phyloP scores from a whole-genome alignment of 2,113 vertebrate genomes.

The Cathartes aura region DNA sequence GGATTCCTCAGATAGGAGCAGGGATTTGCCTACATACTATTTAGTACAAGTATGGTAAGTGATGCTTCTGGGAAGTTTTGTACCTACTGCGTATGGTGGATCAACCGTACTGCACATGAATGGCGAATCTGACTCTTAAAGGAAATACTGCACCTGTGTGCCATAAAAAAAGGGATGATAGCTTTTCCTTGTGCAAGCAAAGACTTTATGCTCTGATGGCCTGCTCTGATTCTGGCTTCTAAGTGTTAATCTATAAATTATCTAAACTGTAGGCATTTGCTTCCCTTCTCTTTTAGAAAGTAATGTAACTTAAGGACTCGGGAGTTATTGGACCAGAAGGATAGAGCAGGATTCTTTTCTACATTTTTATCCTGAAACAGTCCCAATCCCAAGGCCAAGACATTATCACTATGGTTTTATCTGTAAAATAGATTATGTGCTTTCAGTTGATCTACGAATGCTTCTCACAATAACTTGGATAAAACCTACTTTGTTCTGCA shows the following conservation, averaged over 20 bases:
- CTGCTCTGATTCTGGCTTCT: background rate
- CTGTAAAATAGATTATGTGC: background rate
- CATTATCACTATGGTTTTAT: background rate
- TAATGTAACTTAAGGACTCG: background rate
- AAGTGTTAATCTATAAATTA: background rate
- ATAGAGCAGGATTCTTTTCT: background rate
- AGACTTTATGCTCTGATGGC: background rate
- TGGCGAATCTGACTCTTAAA: background rate
- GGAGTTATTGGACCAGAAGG: background rate
- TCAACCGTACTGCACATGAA: fast-evolving
- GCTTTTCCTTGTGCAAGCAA: background rate
- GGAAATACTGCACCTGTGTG: background rate
- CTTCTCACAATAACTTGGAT: background rate
- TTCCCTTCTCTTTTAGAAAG: background rate
- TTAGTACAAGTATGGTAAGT: background rate
- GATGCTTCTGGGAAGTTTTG: background rate
- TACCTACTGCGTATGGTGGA: background rate
- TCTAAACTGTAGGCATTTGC: background rate
- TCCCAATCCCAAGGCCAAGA: background rate
- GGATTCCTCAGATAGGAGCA: background rate
- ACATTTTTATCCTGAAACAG: background rate
- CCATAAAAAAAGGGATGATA: background rate
- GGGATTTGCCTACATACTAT: background rate
- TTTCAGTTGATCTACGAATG: background rate
- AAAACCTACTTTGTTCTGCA: background rate